phyloP scores from a whole-genome alignment of 2,797 vertebrate species.

The Rhinophrynus dorsalis region DNA sequence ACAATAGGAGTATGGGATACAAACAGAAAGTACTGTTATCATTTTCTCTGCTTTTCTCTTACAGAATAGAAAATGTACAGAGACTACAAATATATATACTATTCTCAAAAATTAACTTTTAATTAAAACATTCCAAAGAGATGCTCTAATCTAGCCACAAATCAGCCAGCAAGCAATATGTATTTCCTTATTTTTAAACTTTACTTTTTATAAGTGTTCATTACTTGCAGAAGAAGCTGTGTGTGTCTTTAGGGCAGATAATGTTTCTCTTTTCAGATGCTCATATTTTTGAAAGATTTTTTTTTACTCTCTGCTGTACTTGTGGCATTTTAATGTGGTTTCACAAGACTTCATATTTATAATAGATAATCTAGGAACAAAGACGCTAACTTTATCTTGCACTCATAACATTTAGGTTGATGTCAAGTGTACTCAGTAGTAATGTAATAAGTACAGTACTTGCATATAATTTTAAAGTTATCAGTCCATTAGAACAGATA shows the following conservation, averaged over 20 bases:
- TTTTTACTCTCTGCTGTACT: background rate
- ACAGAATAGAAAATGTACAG: constrained; percentile 7
- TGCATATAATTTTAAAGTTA: background rate
- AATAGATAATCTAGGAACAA: background rate
- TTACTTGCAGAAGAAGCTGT: background rate
- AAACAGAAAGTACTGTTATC: background rate
- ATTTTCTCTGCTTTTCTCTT: constrained; percentile 22
- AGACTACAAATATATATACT: constrained; percentile 15
- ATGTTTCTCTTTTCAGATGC: constrained; percentile 16
- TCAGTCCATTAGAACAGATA: background rate
- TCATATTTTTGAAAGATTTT: background rate
- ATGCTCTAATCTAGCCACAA: constrained; percentile 17
- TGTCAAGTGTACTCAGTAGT: background rate
- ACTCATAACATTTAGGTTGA: background rate
- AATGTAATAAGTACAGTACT: background rate
- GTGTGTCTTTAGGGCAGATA: constrained; percentile 21
- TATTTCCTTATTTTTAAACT: constrained; percentile 19
- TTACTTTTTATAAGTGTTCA: constrained; percentile 11
- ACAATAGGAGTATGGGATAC: constrained; percentile 1
- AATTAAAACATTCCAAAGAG: constrained; percentile 30
- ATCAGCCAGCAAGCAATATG: constrained; percentile 32
- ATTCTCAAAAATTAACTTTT: constrained; percentile 33
- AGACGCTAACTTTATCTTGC: background rate
- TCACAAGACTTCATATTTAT: background rate
- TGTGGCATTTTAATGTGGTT: background rate